Evolutionary conservation across 2,113 vertebrate species (phyloP), one percentile per base, ranked within the genome.

Genomic region (Cyprinodon variegatus): DNA sequence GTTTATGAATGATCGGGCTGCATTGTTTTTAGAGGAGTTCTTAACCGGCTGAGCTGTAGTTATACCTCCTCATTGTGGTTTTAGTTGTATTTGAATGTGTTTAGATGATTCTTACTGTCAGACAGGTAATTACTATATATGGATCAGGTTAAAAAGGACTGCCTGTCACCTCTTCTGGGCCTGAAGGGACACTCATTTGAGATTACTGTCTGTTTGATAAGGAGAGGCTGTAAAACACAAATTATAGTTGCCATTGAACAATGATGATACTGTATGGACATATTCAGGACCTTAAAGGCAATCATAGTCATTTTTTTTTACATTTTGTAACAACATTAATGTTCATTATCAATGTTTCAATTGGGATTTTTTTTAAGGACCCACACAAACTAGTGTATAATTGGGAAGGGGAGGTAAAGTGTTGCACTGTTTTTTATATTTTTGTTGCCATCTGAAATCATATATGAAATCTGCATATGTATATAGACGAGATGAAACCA

Each of bases 81-180:
- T 57, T 50, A 81, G 78, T 78, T 76, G 72, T 68, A 39, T 64
- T 66, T 78, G 66, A 62, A 71, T 83, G 81, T 22, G 50, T 82
- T 69, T 68, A 57, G 65, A 63, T 57, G 50, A 64, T 61, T 41
- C 65, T n/a, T 11, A 65, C 40, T 81, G 82, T 85, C 78, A 74
- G 38, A 62, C 63, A 39, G 81, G 79, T 77, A 90, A 90, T 89
- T 78, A 77, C 84, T 80, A 72, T 79, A 70, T 66, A 59, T 86
- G 71, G 77, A 67, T 77, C 68, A 5, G 83, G 74, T 79, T 74
- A 53, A 76, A 80, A 83, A 77, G 65, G 71, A 74, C 15, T 65
- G 69, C 78, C 63, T 86, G 78, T 79, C 76, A 87, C 86, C 80
- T 87, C 65, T 70, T 61, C 60, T 4, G 60, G 46, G 69, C 81